These are phyloP conservation scores for Actenoides hombroni DNA, from an alignment of 2,113 vertebrate species.

Conservation along the genomic window DNA sequence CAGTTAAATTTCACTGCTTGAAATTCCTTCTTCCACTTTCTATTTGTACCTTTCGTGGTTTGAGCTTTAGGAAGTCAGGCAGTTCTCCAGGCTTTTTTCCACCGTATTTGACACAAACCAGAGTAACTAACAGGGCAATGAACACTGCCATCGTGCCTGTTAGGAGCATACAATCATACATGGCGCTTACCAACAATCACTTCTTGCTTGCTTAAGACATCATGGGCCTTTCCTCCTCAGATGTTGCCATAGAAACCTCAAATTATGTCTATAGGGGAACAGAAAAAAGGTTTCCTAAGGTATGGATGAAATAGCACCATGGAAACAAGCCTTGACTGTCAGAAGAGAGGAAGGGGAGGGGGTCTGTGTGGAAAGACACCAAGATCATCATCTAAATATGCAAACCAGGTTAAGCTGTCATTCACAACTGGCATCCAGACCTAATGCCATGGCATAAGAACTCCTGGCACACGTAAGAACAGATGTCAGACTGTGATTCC, in stretches of 20 bases:
- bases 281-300: constrained; percentile 36
- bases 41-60: neutral
- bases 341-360: neutral
- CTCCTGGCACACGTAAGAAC: neutral
- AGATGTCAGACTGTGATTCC: neutral
- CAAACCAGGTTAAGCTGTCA: neutral
- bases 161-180: neutral
- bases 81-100: neutral
- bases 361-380: constrained; percentile 14
- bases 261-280: constrained; percentile 65
- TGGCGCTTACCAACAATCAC: neutral
- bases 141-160: neutral
- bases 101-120: neutral
- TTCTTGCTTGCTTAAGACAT: neutral
- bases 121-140: neutral
- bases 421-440: rapidly evolving
- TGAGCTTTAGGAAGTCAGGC: neutral
- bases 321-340: constrained; percentile 54
- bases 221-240: neutral
- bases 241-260: constrained; percentile 75
- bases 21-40: neutral
- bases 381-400: neutral
- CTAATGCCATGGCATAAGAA: neutral
- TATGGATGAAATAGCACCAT: constrained; percentile 64
- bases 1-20: neutral